phyloP scores from a whole-genome alignment of 2,888 invertebrate genomes.

The Zaprionus bogoriensis region DNA sequence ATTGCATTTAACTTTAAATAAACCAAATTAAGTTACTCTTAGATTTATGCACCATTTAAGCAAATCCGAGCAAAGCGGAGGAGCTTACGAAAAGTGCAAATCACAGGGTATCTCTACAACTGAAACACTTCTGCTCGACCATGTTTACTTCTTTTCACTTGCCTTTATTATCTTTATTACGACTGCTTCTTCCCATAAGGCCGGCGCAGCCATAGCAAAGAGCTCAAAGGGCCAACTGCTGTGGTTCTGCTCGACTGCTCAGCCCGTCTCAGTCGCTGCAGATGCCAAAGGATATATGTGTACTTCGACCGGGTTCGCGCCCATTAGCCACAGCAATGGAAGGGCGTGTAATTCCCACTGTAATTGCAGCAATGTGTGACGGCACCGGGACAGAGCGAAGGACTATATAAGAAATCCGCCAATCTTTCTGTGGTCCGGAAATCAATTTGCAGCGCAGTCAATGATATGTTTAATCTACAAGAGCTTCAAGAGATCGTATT shows the following conservation, averaged over 20 bases:
- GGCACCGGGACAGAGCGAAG: constrained; percentile 11
- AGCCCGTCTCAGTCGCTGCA: constrained; percentile 10
- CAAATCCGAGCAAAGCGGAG: too few relatives aligned
- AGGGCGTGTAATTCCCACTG: constrained; percentile 10
- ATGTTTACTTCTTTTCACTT: neutral
- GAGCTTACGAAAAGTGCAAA: neutral
- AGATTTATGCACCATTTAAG: too few relatives aligned
- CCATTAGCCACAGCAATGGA: constrained; percentile 31
- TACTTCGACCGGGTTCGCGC: constrained; percentile 13
- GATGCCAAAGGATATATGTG: constrained; percentile 27
- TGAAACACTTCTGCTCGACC: neutral
- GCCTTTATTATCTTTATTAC: constrained; percentile 47
- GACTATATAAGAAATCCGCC: constrained; percentile 14
- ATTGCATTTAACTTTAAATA: too few relatives aligned
- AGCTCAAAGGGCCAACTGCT: constrained; percentile 20
- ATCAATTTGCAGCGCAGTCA: neutral
- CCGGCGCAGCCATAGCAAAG: neutral
- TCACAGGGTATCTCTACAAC: neutral
- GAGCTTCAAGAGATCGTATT: too few relatives aligned
- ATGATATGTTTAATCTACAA: neutral
- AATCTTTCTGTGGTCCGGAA: neutral
- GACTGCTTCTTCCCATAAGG: neutral
- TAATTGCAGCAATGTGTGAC: constrained; percentile 9
- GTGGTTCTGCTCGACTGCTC: constrained; percentile 25
- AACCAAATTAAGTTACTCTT: too few relatives aligned